Evolutionary conservation across 2,888 invertebrate genomes (phyloP), one percentile per base, ranked within the genome.

Genomic region (Dastarcus helophoroides): DNA sequence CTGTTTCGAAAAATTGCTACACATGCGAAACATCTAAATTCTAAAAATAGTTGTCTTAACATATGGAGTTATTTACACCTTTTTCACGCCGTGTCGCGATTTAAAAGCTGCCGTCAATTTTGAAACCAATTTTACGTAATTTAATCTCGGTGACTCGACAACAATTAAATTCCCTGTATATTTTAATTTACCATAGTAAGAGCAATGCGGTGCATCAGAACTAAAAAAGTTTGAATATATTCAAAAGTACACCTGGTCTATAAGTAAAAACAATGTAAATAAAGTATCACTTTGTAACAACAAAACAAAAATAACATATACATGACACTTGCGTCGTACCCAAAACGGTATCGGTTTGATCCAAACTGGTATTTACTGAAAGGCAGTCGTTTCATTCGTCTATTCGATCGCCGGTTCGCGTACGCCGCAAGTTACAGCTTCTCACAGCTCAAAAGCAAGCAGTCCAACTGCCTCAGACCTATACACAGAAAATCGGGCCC

Each of bases 281-380:
- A 54, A 51, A 51, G 52, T 57, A 57, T 58, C 58, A 58, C 58
- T 53, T 56, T 55, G 48, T 56, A 58, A 58, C 56, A 56, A 56
- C 51, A 52, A 53, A 53, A 50, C 51, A 53, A 47, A 54, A 51
- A 45, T 50, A 55, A 55, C 52, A 56, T 56, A 50, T 54, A 56
- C 53, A 56, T 52, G 53, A 44, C 26, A 25, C 47, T 45, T 44
- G 38, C 43, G 44, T 41, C 43, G 44, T 40, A 46, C 40, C 42
- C 38, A 36, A 42, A 42, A 40, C 29, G 22, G 8, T 25, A 28
- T 14, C 17, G 9, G 12, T 11, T 14, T 16, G 23, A 23, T 29
- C 16, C 23, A 15, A 23, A 23, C 16, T 16, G 11, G 22, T 23
- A 9, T 17, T 17, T 27, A 16, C 13, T 21, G 23, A 22, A n/a